A percentile compares a stretch with the other conserved stretches of the same genome.
These are phyloP conservation scores for Sturmia bella DNA, from an alignment of 2,888 invertebrate genomes.

Conservation along the genomic window DNA sequence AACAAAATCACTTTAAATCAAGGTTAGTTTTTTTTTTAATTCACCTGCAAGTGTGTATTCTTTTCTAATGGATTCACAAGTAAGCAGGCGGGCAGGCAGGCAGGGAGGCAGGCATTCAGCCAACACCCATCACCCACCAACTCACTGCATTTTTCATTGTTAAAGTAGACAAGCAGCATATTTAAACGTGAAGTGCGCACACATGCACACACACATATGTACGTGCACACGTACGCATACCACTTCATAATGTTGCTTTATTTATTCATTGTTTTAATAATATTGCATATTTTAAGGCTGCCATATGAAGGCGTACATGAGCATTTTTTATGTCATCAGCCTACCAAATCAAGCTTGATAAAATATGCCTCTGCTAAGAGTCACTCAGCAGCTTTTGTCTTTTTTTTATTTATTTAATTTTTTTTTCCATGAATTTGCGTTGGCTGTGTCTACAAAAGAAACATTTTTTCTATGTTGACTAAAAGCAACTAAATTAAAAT, in stretches of 20 bases:
- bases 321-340: constrained; percentile 35
- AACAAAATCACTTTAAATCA: constrained; percentile 69
- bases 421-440: constrained; percentile 2
- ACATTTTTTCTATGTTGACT: constrained; percentile 29
- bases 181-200: too few species aligned
- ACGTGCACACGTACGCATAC: background rate
- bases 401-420: constrained; percentile 16
- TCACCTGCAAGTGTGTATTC: constrained; percentile 57
- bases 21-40: constrained; percentile 64
- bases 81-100: background rate
- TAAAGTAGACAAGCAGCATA: too few species aligned
- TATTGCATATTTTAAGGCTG: constrained; percentile 58
- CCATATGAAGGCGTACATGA: background rate
- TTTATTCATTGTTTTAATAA: constrained; percentile 61
- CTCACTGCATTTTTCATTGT: background rate
- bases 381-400: constrained; percentile 17
- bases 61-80: constrained; percentile 21
- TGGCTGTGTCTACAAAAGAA: background rate
- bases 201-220: too few species aligned
- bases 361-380: constrained; percentile 19
- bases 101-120: background rate
- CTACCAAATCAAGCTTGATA: constrained; percentile 53
- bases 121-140: background rate
- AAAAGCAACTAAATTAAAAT: constrained; percentile 27
- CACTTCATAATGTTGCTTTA: constrained; percentile 25